Evolutionary conservation across 1,140 invertebrate species (phyloP).

Genomic region (Globodera rostochiensis): DNA sequence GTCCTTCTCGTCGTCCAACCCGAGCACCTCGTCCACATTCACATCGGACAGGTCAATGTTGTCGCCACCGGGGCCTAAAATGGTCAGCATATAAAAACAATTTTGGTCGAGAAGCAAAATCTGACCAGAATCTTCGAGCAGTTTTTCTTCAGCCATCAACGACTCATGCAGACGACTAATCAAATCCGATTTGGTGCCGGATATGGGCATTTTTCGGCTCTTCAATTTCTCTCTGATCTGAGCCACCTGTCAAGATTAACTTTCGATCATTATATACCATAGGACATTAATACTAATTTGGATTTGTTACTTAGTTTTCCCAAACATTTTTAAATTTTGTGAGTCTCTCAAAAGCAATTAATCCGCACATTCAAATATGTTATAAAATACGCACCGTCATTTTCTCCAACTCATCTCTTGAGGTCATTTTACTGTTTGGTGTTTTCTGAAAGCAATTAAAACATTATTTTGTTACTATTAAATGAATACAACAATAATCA

Average conservation of each 20-base stretch:
- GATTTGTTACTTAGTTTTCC: neutral
- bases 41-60: conserved; percentile 33
- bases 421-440: conserved; percentile 19
- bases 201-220: conserved; percentile 24
- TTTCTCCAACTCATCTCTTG: conserved; percentile 49
- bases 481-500: too few relatives aligned
- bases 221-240: conserved; percentile 50
- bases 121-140: conserved; percentile 36
- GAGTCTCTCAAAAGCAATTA: too few relatives aligned
- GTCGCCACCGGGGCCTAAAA: conserved; percentile 31
- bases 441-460: too few relatives aligned
- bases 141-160: conserved; percentile 44
- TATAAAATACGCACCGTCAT: conserved; percentile 36
- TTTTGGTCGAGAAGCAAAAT: conserved; percentile 12
- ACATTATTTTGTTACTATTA: too few relatives aligned
- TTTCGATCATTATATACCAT: too few relatives aligned
- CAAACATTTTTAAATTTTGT: neutral
- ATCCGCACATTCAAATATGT: too few relatives aligned
- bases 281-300: too few relatives aligned
- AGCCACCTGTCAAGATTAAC: conserved; percentile 31
- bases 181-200: conserved; percentile 44
- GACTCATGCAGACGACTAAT: conserved; percentile 39
- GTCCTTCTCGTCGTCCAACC: conserved; percentile 36
- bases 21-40: conserved; percentile 38
- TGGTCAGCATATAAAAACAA: neutral